Evolutionary conservation across 2,888 invertebrate species (phyloP).

Genomic region (Sturmia bella): DNA sequence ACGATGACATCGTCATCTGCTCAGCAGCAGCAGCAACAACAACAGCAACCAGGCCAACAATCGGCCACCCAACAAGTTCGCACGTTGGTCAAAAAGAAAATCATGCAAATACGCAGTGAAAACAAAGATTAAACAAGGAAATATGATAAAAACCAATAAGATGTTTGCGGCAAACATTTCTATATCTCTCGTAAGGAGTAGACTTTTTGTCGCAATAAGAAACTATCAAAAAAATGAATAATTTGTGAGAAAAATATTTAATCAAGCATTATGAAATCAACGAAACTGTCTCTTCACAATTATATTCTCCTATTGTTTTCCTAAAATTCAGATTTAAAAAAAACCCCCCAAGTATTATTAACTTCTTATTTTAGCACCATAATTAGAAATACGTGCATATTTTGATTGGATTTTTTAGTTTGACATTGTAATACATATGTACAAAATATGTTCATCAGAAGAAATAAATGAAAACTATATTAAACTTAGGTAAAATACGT

Average conservation of each 20-base stretch:
- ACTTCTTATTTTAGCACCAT: too few relatives aligned
- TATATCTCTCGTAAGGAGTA: not conserved
- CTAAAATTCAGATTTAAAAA: too few relatives aligned
- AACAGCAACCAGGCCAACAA: conserved; percentile 72
- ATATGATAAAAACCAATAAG: conserved; percentile 13
- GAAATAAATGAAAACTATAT: conserved; percentile 26
- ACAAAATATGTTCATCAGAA: conserved; percentile 31
- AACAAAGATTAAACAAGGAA: conserved; percentile 77
- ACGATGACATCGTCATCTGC: conserved; percentile 57
- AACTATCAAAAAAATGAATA: not conserved
- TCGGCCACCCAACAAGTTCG: conserved; percentile 81
- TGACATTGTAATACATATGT: conserved; percentile 54
- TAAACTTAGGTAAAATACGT: conserved; percentile 21
- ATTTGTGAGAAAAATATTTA: not conserved
- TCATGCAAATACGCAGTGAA: conserved; percentile 80
- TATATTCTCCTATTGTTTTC: too few relatives aligned
- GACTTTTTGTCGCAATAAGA: conserved; percentile 2
- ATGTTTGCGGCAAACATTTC: too few relatives aligned
- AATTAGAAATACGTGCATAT: conserved; percentile 1
- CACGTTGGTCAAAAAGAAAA: conserved; percentile 82
- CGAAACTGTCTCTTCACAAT: too few relatives aligned
- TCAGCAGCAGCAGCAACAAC: conserved; percentile 75
- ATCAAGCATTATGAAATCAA: too few relatives aligned
- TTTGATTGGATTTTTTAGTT: conserved; percentile 17
- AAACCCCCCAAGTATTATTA: conserved; percentile 59